Conservation (phyloP, 2,797 vertebrate genomes). For the Catostomus latipinnis region DNA sequence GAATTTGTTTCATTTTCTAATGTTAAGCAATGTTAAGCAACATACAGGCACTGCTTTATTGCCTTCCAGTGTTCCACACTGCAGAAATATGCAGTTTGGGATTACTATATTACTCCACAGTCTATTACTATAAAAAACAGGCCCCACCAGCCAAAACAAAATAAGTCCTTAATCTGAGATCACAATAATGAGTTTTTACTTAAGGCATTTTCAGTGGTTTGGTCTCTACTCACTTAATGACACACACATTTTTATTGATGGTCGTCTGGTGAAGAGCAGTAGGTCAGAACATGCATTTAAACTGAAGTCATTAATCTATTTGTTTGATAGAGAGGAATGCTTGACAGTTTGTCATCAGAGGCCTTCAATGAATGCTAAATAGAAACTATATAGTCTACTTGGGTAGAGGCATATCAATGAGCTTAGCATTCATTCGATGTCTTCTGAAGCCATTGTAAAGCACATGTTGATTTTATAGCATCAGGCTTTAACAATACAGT, state of each 20-base stretch:
- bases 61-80: not conserved
- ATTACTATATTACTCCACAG: not conserved
- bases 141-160: constrained; percentile 16
- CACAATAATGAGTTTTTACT: constrained; percentile 39
- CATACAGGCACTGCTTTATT: not conserved
- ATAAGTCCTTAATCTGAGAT: constrained; percentile 31
- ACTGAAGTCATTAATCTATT: constrained; percentile 61
- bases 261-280: constrained; percentile 52
- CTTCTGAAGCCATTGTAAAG: not conserved
- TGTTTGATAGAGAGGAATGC: constrained; percentile 50
- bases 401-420: constrained; percentile 35
- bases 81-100: not conserved
- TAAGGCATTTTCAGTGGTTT: constrained; percentile 32
- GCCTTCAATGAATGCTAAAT: constrained; percentile 43
- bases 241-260: constrained; percentile 56
- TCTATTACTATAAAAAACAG: constrained; percentile 16
- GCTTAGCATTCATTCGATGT: constrained; percentile 1
- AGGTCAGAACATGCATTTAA: constrained; percentile 64
- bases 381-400: constrained; percentile 9
- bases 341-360: constrained; percentile 46
- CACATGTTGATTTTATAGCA: too few species aligned
- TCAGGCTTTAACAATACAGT: too few species aligned
- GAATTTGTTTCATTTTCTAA: not conserved
- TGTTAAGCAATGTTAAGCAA: not conserved
- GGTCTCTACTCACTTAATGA: constrained; percentile 39